Evolutionary conservation across 1,140 invertebrate genomes (phyloP), one percentile per base, ranked within the genome.

Genomic region (Solenopsis fugax): DNA sequence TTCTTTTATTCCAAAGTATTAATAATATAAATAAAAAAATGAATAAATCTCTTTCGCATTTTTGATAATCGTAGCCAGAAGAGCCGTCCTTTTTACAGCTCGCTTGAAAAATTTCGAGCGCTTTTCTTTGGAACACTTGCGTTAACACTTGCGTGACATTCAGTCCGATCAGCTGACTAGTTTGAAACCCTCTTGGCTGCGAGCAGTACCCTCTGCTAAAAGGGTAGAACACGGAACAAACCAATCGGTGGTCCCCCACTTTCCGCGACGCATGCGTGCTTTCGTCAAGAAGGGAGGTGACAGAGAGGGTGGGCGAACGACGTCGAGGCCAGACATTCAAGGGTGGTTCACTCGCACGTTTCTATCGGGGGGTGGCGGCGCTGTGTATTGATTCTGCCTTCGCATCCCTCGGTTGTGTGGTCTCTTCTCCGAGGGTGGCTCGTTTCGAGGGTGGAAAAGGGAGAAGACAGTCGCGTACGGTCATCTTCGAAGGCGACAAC

Each of bases 301-400:
- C 52, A 21, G 7, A 54, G 76, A 72, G 78, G n/a, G 45, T 52
- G 56, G 29, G 29, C 24, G 29, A 29, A 29, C 29, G 45, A 34
- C 48, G 67, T 21, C 21, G 65, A 54, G 72, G 72, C 86, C 50
- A 41, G 76, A 67, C 60, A 82, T 56, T 84, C 76, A 88, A 90
- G 87, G 91, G 91, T 92, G 92, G 91, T 92, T 92, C 90, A 92
- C 92, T 88, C 52, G 87, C 89, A 91, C 86, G 89, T 88, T 91
- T 81, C 87, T 89, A 87, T 41, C 65, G 92, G 72, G 48, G 89
- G 89, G 93, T 92, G 92, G 93, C 91, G 91, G 90, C 88, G 56
- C 60, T 84, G 91, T 90, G 93, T 95, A 94, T 95, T 94, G 94
- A 95, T 95, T 94, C 94, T 92, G 90, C 86, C 90, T 92, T 91